phyloP scores from a whole-genome alignment of 1,140 invertebrate genomes.

The Tetramorium parvispinum region DNA sequence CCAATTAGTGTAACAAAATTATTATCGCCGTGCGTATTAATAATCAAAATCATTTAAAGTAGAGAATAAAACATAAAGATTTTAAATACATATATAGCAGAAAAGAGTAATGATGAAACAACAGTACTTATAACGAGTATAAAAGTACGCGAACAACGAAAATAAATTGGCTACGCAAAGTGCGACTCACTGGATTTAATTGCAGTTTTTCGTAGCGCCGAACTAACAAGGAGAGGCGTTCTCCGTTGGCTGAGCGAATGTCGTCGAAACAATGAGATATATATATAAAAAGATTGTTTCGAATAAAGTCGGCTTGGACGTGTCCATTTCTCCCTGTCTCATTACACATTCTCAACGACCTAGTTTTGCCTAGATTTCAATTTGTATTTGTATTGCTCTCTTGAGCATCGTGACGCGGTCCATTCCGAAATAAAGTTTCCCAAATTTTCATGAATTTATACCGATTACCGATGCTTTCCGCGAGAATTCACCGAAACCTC shows the following conservation, averaged over 20 bases:
- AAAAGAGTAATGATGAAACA: neutral
- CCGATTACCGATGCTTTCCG: neutral
- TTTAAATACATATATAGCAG: neutral
- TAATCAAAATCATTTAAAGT: neutral
- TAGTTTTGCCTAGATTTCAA: slow-evolving; percentile 30
- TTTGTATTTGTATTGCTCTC: slow-evolving; percentile 9
- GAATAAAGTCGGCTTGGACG: slow-evolving; percentile 14
- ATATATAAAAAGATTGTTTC: slow-evolving; percentile 7
- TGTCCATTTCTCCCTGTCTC: slow-evolving; percentile 25
- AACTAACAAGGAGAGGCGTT: neutral
- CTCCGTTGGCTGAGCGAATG: neutral
- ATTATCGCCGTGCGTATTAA: neutral
- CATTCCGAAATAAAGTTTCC: slow-evolving; percentile 10
- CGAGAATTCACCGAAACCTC: neutral
- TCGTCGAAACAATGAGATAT: neutral
- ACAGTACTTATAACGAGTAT: neutral
- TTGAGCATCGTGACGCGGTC: neutral
- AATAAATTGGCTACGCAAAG: slow-evolving; percentile 18
- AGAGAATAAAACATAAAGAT: neutral
- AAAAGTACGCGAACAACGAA: neutral
- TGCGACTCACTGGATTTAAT: neutral
- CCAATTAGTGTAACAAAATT: slow-evolving; percentile 2
- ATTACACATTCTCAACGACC: slow-evolving; percentile 43
- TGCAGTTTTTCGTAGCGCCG: slow-evolving; percentile 1
- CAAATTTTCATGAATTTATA: slow-evolving; percentile 12